These are phyloP conservation scores for Salarias fasciatus DNA, from an alignment of 2,797 vertebrate species.

Conservation along the genomic window DNA sequence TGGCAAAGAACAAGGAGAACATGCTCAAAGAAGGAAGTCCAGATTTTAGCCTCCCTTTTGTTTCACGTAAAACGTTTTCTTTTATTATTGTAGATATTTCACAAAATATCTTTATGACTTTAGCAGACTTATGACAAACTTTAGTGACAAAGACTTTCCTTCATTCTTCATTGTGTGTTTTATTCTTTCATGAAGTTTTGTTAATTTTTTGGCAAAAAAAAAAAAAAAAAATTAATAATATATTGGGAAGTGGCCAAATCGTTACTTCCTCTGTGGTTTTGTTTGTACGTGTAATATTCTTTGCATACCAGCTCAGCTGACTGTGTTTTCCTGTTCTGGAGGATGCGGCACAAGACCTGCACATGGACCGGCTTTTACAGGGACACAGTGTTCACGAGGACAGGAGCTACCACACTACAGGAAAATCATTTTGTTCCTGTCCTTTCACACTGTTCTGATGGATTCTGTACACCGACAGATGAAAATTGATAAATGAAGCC, in stretches of 20 bases:
- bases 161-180: too few species aligned
- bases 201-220: too few species aligned
- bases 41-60: too few species aligned
- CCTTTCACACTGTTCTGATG: conserved; percentile 1
- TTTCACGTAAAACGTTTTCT: too few species aligned
- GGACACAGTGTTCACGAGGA: conserved; percentile 13
- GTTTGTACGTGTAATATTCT: neutral
- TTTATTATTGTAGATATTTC: too few species aligned
- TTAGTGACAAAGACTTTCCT: too few species aligned
- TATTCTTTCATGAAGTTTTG: too few species aligned
- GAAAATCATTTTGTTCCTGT: neutral
- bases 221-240: neutral
- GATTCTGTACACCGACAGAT: conserved; percentile 2
- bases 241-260: neutral
- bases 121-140: too few species aligned
- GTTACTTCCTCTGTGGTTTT: neutral
- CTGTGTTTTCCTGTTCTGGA: neutral
- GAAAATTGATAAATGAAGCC: conserved; percentile 6
- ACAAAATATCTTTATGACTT: too few species aligned
- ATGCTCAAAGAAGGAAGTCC: too few species aligned
- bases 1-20: too few species aligned
- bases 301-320: neutral
- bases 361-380: conserved; percentile 13
- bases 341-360: neutral
- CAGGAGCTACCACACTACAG: neutral